Percentiles rank a stretch among this genome's conserved stretches.
phyloP scores from a whole-genome alignment of 2,797 vertebrate genomes.

The Oryzias dopingdopingensis region DNA sequence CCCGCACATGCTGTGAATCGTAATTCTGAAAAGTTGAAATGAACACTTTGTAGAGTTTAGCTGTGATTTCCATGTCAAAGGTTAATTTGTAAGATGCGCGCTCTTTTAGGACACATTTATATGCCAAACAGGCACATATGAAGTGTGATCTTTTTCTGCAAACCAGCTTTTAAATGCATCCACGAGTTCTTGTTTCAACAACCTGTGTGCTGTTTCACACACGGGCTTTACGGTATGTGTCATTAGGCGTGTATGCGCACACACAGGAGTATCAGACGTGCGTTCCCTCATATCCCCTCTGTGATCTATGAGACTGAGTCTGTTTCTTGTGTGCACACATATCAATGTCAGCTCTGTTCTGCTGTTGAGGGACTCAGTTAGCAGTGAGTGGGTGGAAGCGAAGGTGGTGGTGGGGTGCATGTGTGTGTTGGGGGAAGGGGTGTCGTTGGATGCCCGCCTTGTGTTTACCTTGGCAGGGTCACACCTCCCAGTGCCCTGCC shows the following conservation, averaged over 20 bases:
- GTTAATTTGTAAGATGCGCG: no score
- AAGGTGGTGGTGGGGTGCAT: constrained; percentile 14
- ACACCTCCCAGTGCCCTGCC: constrained; percentile 42
- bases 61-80: no score
- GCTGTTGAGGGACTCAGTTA: constrained; percentile 15
- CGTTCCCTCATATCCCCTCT: constrained; percentile 49
- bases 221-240: constrained; percentile 47
- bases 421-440: constrained; percentile 22
- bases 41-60: not conserved
- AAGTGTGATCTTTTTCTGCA: no score
- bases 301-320: constrained; percentile 47
- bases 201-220: constrained; percentile 43
- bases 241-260: constrained; percentile 15
- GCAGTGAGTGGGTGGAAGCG: constrained; percentile 33
- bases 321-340: constrained; percentile 42
- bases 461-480: constrained; percentile 78
- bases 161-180: no score
- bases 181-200: constrained; percentile 3
- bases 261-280: constrained; percentile 37
- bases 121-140: no score
- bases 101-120: no score
- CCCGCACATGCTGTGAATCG: constrained; percentile 28
- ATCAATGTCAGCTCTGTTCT: constrained; percentile 76
- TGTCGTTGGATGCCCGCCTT: constrained; percentile 57
- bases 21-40: constrained; percentile 25